Evolutionary conservation across 2,888 invertebrate genomes (phyloP), one percentile per base, ranked within the genome.

Genomic region (Drosophila pseudotalamancana): DNA sequence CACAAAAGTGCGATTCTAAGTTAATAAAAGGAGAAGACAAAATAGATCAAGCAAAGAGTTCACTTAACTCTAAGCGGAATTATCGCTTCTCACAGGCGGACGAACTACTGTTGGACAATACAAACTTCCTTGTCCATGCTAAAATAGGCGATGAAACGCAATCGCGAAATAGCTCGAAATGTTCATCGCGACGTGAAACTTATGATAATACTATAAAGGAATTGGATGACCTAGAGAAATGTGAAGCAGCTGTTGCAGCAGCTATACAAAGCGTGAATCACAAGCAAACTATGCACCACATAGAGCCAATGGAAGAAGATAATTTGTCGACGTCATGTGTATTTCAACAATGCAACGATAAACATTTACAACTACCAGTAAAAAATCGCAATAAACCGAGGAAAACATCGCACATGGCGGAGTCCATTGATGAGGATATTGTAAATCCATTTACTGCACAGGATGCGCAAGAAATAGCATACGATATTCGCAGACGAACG

Each of bases 111-210:
- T 69, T 89, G 23, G 75, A 89, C 21, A 87, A 79, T 32, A 88
- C 89, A 0, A 83, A 86, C 50, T 88, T 89, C 46, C 49, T 87
- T 11, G 75, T 73, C 0, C 72, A 78, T 48, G 88, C 80, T 14
- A 84, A 74, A 65, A 40, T 89, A 2, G 82, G 78, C 11, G 87
- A 89, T 56, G 85, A 88, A 35, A 84, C 88, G 1, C 53, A 73
- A 25, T 85, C 84, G 0, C 67, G 73, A 6, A 83, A 77, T 35
- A 78, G 29, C 6, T 82, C 77, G 0, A 88, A 77, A 37, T 72
- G 50, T 23, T 56, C 72, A 1, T 70, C 75, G 0, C 50, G 73
- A 6, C 56, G 81, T 11, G 84, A 86, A n/a, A 73, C 69, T 0
- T 76, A 67, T 31, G 54, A 70, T 27, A 62, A 61, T n/a, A 69